A percentile compares a stretch with the other conserved stretches of the same genome.
Conservation (phyloP, 2,797 vertebrate genomes). For the Heliangelus exortis region DNA sequence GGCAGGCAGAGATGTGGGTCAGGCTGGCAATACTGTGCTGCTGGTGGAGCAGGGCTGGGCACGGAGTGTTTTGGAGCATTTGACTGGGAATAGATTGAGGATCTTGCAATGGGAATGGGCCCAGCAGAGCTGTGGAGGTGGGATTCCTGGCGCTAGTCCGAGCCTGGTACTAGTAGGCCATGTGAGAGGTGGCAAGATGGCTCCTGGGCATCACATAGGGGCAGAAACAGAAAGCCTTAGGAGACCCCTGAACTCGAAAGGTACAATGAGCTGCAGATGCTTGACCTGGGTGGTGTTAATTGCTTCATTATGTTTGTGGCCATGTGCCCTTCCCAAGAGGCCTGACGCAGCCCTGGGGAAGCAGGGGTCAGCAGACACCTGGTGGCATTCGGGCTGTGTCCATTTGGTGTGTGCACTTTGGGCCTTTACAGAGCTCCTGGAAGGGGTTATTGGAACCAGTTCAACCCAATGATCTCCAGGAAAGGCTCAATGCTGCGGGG, state of each 20-base stretch:
- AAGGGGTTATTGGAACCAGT: background rate
- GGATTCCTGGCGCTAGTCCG: background rate
- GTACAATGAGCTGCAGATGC: background rate
- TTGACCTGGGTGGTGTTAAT: fast-evolving
- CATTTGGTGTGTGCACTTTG: background rate
- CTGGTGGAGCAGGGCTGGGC: background rate
- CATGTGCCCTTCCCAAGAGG: fast-evolving
- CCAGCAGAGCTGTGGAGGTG: background rate
- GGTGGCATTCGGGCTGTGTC: fast-evolving
- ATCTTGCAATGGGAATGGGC: background rate
- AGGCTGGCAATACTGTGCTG: background rate
- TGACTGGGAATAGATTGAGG: background rate
- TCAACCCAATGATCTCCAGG: background rate
- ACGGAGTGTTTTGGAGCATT: background rate
- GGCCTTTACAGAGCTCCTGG: constrained; percentile 7
- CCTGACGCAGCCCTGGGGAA: background rate
- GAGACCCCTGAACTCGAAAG: background rate
- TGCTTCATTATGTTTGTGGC: background rate
- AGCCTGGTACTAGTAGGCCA: background rate
- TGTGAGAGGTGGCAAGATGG: fast-evolving
- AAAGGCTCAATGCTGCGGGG: background rate
- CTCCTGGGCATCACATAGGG: background rate
- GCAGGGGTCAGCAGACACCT: background rate
- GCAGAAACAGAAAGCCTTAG: background rate
- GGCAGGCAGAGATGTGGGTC: fast-evolving